Percentiles rank a stretch among this genome's conserved stretches.
Conservation (phyloP, 1,140 invertebrate species). For the Zaprionus ghesquierei region DNA sequence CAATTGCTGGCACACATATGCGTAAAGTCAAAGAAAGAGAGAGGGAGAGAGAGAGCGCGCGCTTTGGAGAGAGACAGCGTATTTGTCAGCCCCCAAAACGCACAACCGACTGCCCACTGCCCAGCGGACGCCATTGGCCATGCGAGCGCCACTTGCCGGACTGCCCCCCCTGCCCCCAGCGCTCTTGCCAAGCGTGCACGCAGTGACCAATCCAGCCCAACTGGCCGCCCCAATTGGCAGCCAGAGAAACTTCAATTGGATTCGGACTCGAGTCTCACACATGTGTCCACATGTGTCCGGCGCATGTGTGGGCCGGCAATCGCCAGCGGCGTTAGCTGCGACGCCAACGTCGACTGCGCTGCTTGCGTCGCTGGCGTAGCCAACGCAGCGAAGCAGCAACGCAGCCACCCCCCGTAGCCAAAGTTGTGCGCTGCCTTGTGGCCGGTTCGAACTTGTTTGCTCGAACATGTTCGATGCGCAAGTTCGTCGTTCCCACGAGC, state of each 20-base stretch:
- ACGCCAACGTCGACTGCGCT: slow-evolving; percentile 14
- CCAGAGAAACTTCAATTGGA: slow-evolving; percentile 69
- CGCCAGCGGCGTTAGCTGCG: background rate
- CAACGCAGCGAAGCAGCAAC: slow-evolving; percentile 16
- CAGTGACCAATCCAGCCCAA: slow-evolving; percentile 66
- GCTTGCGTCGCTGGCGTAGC: slow-evolving; percentile 7
- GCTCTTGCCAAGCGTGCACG: background rate
- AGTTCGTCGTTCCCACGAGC: background rate
- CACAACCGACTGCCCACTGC: slow-evolving; percentile 6
- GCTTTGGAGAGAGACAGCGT: background rate
- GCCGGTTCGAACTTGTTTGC: slow-evolving; percentile 45
- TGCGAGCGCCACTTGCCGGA: slow-evolving; percentile 17
- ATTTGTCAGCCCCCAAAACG: background rate
- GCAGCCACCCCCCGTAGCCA: slow-evolving; percentile 30
- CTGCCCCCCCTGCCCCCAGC: background rate
- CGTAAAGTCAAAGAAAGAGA: background rate
- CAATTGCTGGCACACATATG: background rate
- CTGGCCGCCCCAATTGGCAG: slow-evolving; percentile 63
- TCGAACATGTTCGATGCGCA: slow-evolving; percentile 52
- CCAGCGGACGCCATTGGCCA: slow-evolving; percentile 40
- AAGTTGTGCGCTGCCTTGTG: slow-evolving; percentile 22
- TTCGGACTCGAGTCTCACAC: slow-evolving; percentile 6
- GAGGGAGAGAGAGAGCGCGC: slow-evolving; percentile 9
- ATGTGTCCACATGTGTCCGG: slow-evolving; percentile 22
- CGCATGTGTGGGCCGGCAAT: slow-evolving; percentile 38